Evolutionary conservation across 1,140 invertebrate species (phyloP).

Genomic region (Caenorhabditis briggsae): DNA sequence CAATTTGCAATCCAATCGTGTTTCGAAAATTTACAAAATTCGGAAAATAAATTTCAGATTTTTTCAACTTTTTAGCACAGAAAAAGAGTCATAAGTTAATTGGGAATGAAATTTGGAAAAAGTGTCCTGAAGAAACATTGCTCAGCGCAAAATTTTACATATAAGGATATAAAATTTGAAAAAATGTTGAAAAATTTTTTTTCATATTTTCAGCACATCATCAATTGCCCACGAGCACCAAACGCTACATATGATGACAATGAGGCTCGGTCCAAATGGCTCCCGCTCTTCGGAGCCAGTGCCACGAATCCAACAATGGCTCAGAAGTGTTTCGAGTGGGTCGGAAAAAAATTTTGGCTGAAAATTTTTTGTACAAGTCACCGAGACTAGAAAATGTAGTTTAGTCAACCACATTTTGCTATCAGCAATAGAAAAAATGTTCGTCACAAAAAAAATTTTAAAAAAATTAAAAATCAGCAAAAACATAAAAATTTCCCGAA

Average conservation of each 20-base stretch:
- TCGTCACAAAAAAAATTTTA: not conserved
- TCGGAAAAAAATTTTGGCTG: not conserved
- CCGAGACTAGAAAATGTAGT: not conserved
- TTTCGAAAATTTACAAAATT: no score
- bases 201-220: constrained; percentile 21
- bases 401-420: not conserved
- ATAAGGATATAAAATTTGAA: no score
- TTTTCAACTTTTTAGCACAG: no score
- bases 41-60: no score
- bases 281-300: not conserved
- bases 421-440: not conserved
- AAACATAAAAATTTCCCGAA: no score
- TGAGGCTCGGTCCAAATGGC: constrained; percentile 15
- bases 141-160: not conserved
- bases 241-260: constrained; percentile 38
- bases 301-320: not conserved
- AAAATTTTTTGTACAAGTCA: not conserved
- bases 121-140: not conserved
- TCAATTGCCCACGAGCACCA: not conserved
- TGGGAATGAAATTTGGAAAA: no score
- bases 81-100: no score
- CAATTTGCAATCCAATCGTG: no score
- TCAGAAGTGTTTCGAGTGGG: constrained; percentile 46
- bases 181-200: not conserved
- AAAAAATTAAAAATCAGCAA: no score